Percentiles rank a stretch among this genome's conserved stretches.
Evolutionary conservation across 2,888 invertebrate species (phyloP).

Genomic region (Stenchaetothrips biformis): DNA sequence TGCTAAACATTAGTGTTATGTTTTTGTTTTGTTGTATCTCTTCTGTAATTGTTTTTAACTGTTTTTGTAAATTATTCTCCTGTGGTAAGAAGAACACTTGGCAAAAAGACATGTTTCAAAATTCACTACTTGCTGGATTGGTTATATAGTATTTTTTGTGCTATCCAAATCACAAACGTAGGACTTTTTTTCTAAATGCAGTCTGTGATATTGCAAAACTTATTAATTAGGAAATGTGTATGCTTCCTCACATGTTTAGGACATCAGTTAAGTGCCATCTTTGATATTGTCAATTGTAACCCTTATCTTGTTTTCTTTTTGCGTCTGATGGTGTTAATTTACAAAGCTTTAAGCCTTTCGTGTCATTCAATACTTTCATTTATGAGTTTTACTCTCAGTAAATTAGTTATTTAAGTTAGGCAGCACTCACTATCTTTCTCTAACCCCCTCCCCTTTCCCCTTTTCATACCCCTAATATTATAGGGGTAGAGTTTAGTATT

Average conservation of each 20-base stretch:
- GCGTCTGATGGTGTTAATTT: background rate
- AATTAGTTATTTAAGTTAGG: background rate
- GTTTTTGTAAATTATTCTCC: too few relatives aligned
- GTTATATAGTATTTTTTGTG: background rate
- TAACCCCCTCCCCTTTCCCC: background rate
- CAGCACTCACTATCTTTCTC: background rate
- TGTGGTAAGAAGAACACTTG: too few relatives aligned
- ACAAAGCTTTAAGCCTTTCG: background rate
- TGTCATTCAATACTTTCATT: background rate
- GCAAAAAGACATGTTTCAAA: too few relatives aligned
- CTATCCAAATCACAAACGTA: background rate
- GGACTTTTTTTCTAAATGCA: background rate
- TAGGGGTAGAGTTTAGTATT: background rate
- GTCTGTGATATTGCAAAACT: constrained; percentile 14
- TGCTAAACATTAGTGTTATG: background rate
- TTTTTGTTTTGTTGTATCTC: too few relatives aligned
- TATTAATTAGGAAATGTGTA: constrained; percentile 9
- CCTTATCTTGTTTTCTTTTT: background rate
- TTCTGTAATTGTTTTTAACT: too few relatives aligned
- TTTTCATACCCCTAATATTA: background rate
- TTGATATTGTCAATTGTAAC: constrained; percentile 24
- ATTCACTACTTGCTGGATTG: background rate
- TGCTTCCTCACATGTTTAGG: background rate
- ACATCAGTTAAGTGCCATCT: constrained; percentile 4
- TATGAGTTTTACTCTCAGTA: background rate